These are phyloP conservation scores for Notodonta ziczac DNA, from an alignment of 2,888 invertebrate genomes.

Conservation along the genomic window DNA sequence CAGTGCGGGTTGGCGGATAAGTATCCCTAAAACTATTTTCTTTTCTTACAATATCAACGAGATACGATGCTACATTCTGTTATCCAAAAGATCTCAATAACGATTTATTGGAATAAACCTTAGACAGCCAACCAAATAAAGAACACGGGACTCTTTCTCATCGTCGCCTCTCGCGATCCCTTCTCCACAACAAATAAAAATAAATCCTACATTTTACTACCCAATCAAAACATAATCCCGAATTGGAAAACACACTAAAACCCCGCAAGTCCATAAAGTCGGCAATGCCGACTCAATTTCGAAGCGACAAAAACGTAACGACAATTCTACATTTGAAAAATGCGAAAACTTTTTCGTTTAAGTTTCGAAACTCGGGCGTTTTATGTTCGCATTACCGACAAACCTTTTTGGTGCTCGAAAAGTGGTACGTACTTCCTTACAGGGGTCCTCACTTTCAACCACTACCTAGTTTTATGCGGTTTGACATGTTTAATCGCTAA, in stretches of 20 bases:
- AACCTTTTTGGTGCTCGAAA: conserved; percentile 60
- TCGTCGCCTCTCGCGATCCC: conserved; percentile 24
- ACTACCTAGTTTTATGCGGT: conserved; percentile 41
- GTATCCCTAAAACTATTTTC: no score
- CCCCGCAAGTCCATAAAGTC: conserved; percentile 36
- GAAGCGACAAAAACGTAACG: conserved; percentile 48
- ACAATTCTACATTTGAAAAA: conserved; percentile 66
- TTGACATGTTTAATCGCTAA: conserved; percentile 56
- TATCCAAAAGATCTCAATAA: conserved; percentile 21
- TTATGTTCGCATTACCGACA: conserved; percentile 66
- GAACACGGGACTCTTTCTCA: conserved; percentile 16
- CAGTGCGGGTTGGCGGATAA: no score
- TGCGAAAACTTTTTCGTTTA: conserved; percentile 68
- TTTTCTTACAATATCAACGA: not conserved
- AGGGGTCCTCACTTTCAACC: conserved; percentile 37
- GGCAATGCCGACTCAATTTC: conserved; percentile 37
- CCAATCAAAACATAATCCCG: conserved; percentile 45
- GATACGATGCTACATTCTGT: conserved; percentile 6
- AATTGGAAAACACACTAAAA: conserved; percentile 43
- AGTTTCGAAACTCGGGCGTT: conserved; percentile 57
- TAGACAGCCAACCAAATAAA: conserved; percentile 29
- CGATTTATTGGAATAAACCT: conserved; percentile 29
- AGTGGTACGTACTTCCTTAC: conserved; percentile 42
- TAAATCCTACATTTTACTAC: conserved; percentile 43
- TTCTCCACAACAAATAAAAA: conserved; percentile 40